Base-by-base conservation (phyloP, 2,797 vertebrate species). In the Okamejei kenojei region DNA sequence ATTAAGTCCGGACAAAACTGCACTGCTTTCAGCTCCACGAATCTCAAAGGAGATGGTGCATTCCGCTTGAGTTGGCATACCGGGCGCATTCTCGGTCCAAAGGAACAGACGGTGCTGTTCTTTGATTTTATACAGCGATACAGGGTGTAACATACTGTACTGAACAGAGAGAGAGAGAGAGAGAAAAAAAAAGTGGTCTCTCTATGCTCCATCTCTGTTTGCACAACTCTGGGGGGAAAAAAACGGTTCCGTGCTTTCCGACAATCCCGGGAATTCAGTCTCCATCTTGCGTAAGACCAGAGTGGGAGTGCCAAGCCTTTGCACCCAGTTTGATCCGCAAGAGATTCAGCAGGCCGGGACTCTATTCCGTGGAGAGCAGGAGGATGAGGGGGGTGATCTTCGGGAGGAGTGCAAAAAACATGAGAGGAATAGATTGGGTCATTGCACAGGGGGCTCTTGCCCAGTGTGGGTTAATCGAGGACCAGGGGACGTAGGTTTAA, bases 21-120 rank as follows among this genome's bases (percentile, higher is more conserved):
- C 10, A 23, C 45, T 11, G 45, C 45, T 74, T 92, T 29, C 90
- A 45, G 3, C 5, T 74, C 11, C 26, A 8, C 23, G 19, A 13
- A 32, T 35, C 23, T 91, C 4, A 32, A 90, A 90, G 35, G 88
- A 21, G 26, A 73, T 35, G 61, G 65, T 90, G 61, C 17, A n/a
- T 90, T 90, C 32, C 86, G 38, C 13, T 92, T 76, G 68, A 45
- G 68, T 91, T 74, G 68, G 90, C 35, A 35, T 92, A 54, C 76
- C 90, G 58, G 88, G 63, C 10, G 35, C 63, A 54, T 23, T 73
- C 35, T 91, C 35, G 38, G 71, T 74, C 90, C 71, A 92, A 92
- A 74, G 90, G 71, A 92, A 92, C 35, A 90, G 73, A 76, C 61
- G 19, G 38, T 54, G 90, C 71, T 74, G 71, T 17, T 54, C 38